Evolutionary conservation across 2,888 invertebrate genomes (phyloP).

Genomic region (Aromia moschata): DNA sequence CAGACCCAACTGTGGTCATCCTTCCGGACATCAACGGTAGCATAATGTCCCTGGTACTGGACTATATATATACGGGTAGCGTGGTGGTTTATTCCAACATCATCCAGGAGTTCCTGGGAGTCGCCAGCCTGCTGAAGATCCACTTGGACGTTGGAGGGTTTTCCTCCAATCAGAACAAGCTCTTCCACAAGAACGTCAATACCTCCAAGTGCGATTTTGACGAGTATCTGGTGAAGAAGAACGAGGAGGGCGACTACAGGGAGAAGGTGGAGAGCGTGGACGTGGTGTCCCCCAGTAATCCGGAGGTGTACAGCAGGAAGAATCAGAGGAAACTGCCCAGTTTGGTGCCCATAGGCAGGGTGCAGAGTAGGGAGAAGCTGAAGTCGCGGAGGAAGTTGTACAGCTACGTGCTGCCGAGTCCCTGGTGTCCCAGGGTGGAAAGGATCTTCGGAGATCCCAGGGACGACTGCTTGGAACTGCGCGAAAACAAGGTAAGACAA

Average conservation of each 20-base stretch:
- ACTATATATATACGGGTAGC: conserved; percentile 76
- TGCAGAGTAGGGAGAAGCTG: conserved; percentile 34
- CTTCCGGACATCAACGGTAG: conserved; percentile 72
- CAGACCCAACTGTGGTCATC: conserved; percentile 71
- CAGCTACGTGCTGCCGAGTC: conserved; percentile 68
- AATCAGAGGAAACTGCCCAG: conserved; percentile 52
- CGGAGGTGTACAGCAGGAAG: conserved; percentile 34
- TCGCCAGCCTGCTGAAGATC: conserved; percentile 62
- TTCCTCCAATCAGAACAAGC: neutral
- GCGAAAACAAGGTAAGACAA: conserved; percentile 35
- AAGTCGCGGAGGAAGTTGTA: conserved; percentile 56
- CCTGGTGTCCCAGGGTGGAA: conserved; percentile 65
- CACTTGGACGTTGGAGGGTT: conserved; percentile 43
- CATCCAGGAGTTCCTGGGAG: conserved; percentile 69
- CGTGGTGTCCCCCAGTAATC: conserved; percentile 15
- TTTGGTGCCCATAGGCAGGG: conserved; percentile 51
- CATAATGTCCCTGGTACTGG: conserved; percentile 71
- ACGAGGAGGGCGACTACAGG: conserved; percentile 28
- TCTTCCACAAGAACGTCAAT: conserved; percentile 2
- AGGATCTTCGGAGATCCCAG: conserved; percentile 58
- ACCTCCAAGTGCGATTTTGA: conserved; percentile 9
- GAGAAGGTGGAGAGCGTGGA: conserved; percentile 13
- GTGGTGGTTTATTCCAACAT: conserved; percentile 69
- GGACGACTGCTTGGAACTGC: conserved; percentile 40
- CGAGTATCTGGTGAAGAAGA: conserved; percentile 33